These are phyloP conservation scores for Dendrocincla tyrannina DNA, from an alignment of 2,797 vertebrate species.

Conservation along the genomic window DNA sequence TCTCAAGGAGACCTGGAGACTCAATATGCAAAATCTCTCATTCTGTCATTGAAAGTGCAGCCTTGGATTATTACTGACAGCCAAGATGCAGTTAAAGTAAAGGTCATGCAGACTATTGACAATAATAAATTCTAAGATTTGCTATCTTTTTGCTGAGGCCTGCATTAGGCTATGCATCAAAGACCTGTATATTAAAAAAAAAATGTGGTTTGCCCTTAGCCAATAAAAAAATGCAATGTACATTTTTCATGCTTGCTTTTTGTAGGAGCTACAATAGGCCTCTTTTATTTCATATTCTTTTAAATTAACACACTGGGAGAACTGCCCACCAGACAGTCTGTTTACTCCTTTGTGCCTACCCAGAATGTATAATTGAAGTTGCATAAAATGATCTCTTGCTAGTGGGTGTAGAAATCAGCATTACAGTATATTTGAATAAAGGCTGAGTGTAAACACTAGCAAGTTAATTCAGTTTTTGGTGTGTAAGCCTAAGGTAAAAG, in stretches of 20 bases:
- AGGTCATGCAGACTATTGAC: conserved; percentile 79
- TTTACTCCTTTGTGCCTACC: neutral
- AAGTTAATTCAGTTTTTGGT: conserved; percentile 29
- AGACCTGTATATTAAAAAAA: neutral
- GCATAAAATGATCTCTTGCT: conserved; percentile 16
- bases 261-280: conserved; percentile 6
- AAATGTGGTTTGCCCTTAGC: neutral
- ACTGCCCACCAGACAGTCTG: neutral
- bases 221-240: conserved; percentile 40
- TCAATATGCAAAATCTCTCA: conserved; percentile 82
- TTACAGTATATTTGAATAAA: conserved; percentile 10
- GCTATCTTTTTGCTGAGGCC: conserved; percentile 76
- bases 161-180: conserved; percentile 70
- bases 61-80: conserved; percentile 84
- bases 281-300: neutral
- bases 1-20: conserved; percentile 82
- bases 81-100: conserved; percentile 78
- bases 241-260: conserved; percentile 51
- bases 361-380: neutral
- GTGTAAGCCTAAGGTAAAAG: neutral
- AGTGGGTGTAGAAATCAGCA: neutral
- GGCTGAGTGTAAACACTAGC: neutral
- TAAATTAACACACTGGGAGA: conserved; percentile 18
- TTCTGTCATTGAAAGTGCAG: conserved; percentile 80
- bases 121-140: conserved; percentile 82